These are phyloP conservation scores for Trididemnum nubilum DNA, from an alignment of 23 tunicate genomes.

Conservation along the genomic window DNA sequence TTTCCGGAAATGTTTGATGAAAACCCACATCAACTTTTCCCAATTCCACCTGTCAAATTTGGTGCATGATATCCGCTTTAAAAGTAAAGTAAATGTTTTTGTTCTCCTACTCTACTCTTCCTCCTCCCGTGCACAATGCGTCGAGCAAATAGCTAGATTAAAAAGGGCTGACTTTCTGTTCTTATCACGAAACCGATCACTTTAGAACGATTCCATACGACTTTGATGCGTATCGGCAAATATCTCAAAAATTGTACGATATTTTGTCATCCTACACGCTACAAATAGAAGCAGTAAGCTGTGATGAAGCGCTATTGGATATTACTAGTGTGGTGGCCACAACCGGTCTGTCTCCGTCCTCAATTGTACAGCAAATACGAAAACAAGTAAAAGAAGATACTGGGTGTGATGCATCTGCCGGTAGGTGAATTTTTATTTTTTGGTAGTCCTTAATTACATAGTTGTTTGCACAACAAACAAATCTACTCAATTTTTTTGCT, in stretches of 20 bases:
- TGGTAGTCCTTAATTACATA: too few relatives aligned
- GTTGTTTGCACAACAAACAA: not conserved
- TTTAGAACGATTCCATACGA: slow-evolving; percentile 94
- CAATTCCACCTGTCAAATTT: too few relatives aligned
- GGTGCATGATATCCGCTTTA: too few relatives aligned
- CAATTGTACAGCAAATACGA: slow-evolving; percentile 48
- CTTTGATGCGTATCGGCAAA: slow-evolving; percentile 75
- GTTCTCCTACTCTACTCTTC: too few relatives aligned
- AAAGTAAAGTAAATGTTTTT: too few relatives aligned
- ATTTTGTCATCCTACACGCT: slow-evolving; percentile 70
- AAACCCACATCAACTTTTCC: too few relatives aligned
- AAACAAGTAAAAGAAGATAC: slow-evolving; percentile 52
- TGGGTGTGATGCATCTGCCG: slow-evolving; percentile 90
- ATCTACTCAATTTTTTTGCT: too few relatives aligned
- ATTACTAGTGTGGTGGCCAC: slow-evolving; percentile 53
- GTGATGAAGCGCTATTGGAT: slow-evolving; percentile 87
- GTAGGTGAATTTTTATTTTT: slow-evolving; percentile 34
- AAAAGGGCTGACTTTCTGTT: too few relatives aligned
- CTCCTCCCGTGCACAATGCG: too few relatives aligned
- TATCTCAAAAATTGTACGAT: slow-evolving; percentile 59
- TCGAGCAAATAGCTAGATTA: too few relatives aligned
- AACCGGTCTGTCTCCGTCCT: slow-evolving; percentile 44
- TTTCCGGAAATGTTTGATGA: too few relatives aligned
- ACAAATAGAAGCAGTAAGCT: slow-evolving; percentile 84
- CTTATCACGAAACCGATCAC: too few relatives aligned